Evolutionary conservation across 2,797 vertebrate genomes (phyloP), one percentile per base, ranked within the genome.

Genomic region (Chaenodraco wilsoni): DNA sequence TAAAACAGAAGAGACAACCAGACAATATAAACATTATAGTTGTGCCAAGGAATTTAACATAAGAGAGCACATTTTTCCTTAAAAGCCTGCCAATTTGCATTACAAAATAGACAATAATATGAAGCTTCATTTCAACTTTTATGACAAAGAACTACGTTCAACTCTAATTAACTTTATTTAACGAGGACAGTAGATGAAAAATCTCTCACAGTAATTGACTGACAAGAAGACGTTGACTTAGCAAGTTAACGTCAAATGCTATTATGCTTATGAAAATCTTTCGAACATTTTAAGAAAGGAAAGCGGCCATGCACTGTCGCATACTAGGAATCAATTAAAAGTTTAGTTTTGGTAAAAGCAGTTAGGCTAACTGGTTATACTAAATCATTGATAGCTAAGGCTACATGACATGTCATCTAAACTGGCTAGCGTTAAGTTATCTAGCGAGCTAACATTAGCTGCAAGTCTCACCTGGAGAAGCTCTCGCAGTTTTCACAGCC

Each of bases 391-490:
- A 48, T 9, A 48, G 41, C 65, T n/a, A 37, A 4, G 7, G 55
- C 27, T 65, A 56, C 45, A 37, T 9, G 45, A 11, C 40, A 46
- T 41, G 27, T 48, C 64, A 67, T 33, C 48, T 23, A 33, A 50
- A 79, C 58, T 63, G 66, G 77, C 70, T 74, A 54, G 23, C 70
- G 68, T 68, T 27, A 72, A 72, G 69, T 74, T 81, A 64, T 33
- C 50, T 45, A 65, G 64, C 71, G 27, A n/a, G 87, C 79, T 88
- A 88, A 78, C 60, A 50, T 62, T 58, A 74, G 82, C 79, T 65
- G 56, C 65, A 59, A 62, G 79, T 81, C 87, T 91, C 84, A 93
- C 93, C 92, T 93, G 91, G 81, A 86, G 81, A 76, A 86, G 58
- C 84, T 83, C 85, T 57, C 58, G 81, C 84, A 69, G 79, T 81